Conservation (phyloP, 2,888 invertebrate species). For the Aspidiotus destructor region DNA sequence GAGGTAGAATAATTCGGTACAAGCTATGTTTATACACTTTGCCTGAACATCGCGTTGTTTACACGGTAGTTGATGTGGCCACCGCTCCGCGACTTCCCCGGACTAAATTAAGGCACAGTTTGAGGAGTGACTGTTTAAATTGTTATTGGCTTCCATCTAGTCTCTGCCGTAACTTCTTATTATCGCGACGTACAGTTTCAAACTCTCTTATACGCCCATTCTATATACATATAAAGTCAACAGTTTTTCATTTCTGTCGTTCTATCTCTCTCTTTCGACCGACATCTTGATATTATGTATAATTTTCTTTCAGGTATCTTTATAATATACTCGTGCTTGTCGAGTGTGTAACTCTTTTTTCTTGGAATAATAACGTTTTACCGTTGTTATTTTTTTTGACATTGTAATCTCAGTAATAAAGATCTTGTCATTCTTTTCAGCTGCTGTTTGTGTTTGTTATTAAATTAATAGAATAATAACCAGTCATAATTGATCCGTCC, state of each 20-base stretch:
- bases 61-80: constrained; percentile 6
- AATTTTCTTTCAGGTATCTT: not conserved
- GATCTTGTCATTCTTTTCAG: constrained; percentile 19
- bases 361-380: constrained; percentile 1
- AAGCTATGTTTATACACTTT: too few relatives aligned
- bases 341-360: not conserved
- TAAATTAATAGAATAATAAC: constrained; percentile 25
- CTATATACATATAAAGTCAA: too few relatives aligned
- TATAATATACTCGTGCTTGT: not conserved
- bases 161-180: too few relatives aligned
- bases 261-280: not conserved
- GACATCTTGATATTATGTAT: not conserved
- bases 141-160: constrained; percentile 26
- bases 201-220: too few relatives aligned
- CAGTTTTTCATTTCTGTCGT: not conserved
- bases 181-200: too few relatives aligned
- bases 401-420: constrained; percentile 28
- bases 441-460: constrained; percentile 3
- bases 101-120: constrained; percentile 25
- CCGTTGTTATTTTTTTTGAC: constrained; percentile 10
- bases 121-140: constrained; percentile 20
- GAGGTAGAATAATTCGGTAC: constrained; percentile 19
- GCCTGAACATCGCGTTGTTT: too few relatives aligned
- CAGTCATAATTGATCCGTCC: constrained; percentile 23
- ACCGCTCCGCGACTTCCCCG: constrained; percentile 11